Evolutionary conservation across 1,140 invertebrate species (phyloP), one percentile per base, ranked within the genome.

Genomic region (Euschistus heros): DNA sequence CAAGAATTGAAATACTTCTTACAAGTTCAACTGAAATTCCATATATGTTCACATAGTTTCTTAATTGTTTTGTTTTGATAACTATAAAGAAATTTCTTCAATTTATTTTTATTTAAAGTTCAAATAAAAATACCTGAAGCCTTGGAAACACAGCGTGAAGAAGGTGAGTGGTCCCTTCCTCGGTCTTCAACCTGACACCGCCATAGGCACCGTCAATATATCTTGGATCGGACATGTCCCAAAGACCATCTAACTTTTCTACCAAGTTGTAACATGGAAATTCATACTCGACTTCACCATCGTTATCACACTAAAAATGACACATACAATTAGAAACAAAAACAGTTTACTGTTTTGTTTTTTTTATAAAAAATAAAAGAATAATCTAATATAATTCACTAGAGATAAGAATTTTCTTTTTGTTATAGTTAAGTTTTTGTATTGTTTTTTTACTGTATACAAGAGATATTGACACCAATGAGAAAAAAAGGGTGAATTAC

Each of bases 201-300:
- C 84, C 85, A 72, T 91, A 90, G 33, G 83, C 80, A 30, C 79
- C 75, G 61, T 78, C 74, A 46, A 78, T 74, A 68, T 84, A 84
- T 44, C 79, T 73, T 18, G 80, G 76, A 70, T 84, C 80, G 72
- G 84, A 80, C 33, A 80, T 77, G 68, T 86, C 82, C 89, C 88
- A 91, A 22, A 90, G 74, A 42, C 87, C 86, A 33, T 83, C 82
- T 17, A 89, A 73, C 14, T 84, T 82, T 72, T 89, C 87, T 13
- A 84, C 80, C 52, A 87, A 77, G 74, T 90, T 91, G 69, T 89
- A 85, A 71, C 85, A 85, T 0, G 89, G 89, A 73, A 92, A 89
- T 77, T 92, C 89, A 72, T 86, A 91, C 74, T 89, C 87, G 24
- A 87, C 78, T 71, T 84, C 82, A 3, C 82, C 84, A 57, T 89